These are phyloP conservation scores for Chlorospingus flavigularis DNA, from an alignment of 2,797 vertebrate species.

Conservation along the genomic window DNA sequence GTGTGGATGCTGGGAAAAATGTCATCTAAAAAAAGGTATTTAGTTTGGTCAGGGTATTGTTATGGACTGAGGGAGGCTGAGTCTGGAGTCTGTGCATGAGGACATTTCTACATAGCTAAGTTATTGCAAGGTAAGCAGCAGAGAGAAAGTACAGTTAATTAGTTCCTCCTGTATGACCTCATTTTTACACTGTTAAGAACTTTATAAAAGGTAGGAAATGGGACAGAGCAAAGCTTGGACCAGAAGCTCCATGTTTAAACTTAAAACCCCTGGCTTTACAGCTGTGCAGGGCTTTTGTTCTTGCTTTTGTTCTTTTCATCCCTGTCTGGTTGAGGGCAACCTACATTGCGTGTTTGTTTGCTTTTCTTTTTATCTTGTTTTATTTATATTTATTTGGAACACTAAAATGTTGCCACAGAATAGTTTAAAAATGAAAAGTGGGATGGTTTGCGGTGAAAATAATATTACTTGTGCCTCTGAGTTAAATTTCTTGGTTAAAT, in stretches of 20 bases:
- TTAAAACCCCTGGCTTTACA: neutral
- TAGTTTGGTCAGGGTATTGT: neutral
- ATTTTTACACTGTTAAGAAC: neutral
- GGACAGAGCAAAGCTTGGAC: neutral
- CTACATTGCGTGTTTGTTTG: neutral
- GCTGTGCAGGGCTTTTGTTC: neutral
- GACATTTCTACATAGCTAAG: neutral
- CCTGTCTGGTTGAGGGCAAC: neutral
- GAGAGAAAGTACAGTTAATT: slow-evolving; percentile 1
- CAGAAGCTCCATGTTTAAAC: neutral
- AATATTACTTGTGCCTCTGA: neutral
- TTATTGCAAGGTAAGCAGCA: neutral
- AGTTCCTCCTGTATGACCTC: neutral
- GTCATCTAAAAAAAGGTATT: neutral
- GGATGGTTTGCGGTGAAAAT: neutral
- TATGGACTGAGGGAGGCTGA: neutral
- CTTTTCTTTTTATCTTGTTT: neutral
- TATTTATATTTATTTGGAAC: neutral
- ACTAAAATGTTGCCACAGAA: neutral
- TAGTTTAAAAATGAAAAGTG: neutral
- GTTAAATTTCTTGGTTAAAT: neutral
- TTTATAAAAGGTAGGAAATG: neutral
- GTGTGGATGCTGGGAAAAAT: neutral
- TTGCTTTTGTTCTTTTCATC: neutral
- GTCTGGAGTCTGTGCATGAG: neutral